Evolutionary conservation across 2,113 vertebrate genomes (phyloP), one percentile per base, ranked within the genome.

Genomic region (Pteruthius melanotis): DNA sequence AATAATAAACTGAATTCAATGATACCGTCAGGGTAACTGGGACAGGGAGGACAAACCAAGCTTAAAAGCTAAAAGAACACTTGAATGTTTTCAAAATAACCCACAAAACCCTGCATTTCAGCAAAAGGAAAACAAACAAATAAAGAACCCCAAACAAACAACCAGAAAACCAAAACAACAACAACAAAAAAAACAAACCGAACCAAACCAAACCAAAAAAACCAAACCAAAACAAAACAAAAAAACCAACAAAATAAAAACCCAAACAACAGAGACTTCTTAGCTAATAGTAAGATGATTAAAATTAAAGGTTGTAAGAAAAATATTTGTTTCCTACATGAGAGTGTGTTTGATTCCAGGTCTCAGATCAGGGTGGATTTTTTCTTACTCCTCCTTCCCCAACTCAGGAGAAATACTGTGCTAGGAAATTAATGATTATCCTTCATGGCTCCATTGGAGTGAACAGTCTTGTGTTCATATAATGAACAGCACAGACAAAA

Each of bases 291-390:
- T 33, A 71, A 56, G 15, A 76, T 8, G 1, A 44, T 27, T 19
- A 84, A 49, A 91, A 77, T 27, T 47, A 59, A 70, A 59, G n/a
- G 75, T 15, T 42, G 5, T 28, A 61, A 68, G 27, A 72, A 79
- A 86, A 72, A 9, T 7, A 63, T 54, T 37, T 79, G 17, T 82
- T 86, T 70, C 52, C 31, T 57, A 26, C 14, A 39, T 1, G 0
- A 13, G 4, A 86, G 28, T 42, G 39, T 13, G 3, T 56, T 88
- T 78, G 23, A 56, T 59, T 45, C 9, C 0, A 0, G 1, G 22
- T 53, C 39, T 80, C 35, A 33, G 16, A 61, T 42, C 35, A 61
- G 26, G 6, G 7, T 50, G 31, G 5, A 22, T 40, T 64, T 76
- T 75, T 61, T 56, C 50, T 57, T 65, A 61, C 15, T 44, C 8